A percentile compares a stretch with the other conserved stretches of the same genome.
These are phyloP conservation scores for Halictus quadricinctus DNA, from an alignment of 2,888 invertebrate genomes.

Conservation along the genomic window DNA sequence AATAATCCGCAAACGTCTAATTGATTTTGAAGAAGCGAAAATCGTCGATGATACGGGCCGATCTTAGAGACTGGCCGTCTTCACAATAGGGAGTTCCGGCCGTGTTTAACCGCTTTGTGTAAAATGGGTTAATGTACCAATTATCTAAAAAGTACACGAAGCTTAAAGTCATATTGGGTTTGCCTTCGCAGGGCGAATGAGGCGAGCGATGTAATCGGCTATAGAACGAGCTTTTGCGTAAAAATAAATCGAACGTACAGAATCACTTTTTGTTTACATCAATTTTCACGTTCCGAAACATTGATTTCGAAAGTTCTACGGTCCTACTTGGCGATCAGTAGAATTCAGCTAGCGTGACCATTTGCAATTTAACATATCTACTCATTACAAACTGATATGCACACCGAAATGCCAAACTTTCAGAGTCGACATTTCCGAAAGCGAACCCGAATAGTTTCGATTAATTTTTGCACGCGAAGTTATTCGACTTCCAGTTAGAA, in stretches of 20 bases:
- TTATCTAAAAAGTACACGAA: conserved; percentile 4
- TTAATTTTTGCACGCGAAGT: neutral
- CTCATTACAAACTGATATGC: neutral
- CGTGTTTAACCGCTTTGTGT: neutral
- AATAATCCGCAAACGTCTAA: neutral
- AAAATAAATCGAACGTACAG: neutral
- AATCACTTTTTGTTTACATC: neutral
- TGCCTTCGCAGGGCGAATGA: neutral
- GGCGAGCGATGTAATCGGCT: neutral
- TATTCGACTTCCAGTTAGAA: no score
- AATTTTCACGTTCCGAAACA: neutral
- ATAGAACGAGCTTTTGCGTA: neutral
- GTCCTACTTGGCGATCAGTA: neutral
- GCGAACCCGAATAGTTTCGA: neutral
- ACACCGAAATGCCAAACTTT: neutral
- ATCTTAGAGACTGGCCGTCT: neutral
- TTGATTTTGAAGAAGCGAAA: neutral
- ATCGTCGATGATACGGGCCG: neutral
- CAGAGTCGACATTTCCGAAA: neutral
- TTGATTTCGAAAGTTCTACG: neutral
- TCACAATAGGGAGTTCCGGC: neutral
- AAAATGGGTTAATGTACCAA: neutral
- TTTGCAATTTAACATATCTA: neutral
- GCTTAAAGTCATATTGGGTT: neutral
- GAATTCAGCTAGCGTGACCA: neutral